phyloP scores from a whole-genome alignment of 1,140 invertebrate genomes.

The Marisa cornuarietis region DNA sequence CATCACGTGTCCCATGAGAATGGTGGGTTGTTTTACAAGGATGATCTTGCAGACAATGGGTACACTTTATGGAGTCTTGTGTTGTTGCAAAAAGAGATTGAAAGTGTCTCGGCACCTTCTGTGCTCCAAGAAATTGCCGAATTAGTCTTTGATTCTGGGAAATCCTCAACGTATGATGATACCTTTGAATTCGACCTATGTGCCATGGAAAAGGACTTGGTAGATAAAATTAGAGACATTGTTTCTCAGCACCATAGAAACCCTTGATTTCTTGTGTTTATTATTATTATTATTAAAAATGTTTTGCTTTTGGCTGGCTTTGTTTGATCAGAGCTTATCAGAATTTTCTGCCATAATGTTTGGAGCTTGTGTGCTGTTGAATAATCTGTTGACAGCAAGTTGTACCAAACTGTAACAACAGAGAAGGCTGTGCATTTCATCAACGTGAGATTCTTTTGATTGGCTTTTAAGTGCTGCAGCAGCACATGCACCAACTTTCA shows the following conservation, averaged over 20 bases:
- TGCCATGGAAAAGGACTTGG: conserved; percentile 8
- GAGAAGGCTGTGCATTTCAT: too few species aligned
- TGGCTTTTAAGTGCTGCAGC: too few species aligned
- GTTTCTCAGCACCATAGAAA: background rate
- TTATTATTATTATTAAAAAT: background rate
- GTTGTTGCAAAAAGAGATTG: conserved; percentile 4
- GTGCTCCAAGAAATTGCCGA: conserved; percentile 14
- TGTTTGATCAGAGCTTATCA: background rate
- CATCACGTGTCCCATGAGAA: background rate
- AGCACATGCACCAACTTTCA: too few species aligned
- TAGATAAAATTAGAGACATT: conserved; percentile 10
- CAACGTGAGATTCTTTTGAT: too few species aligned
- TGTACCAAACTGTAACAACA: background rate
- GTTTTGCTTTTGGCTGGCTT: background rate
- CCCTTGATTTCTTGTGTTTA: background rate
- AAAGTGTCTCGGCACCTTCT: background rate
- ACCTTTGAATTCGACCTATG: conserved; percentile 10
- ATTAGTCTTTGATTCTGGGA: background rate
- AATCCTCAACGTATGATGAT: background rate
- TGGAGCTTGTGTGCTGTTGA: background rate
- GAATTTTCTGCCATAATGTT: background rate
- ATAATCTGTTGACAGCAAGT: background rate
- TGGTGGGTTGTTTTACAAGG: conserved; percentile 3
- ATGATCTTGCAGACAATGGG: conserved; percentile 9
- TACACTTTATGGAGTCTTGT: conserved; percentile 3